Base-by-base conservation (phyloP, 2,113 vertebrate genomes). In the Meriones unguiculatus region DNA sequence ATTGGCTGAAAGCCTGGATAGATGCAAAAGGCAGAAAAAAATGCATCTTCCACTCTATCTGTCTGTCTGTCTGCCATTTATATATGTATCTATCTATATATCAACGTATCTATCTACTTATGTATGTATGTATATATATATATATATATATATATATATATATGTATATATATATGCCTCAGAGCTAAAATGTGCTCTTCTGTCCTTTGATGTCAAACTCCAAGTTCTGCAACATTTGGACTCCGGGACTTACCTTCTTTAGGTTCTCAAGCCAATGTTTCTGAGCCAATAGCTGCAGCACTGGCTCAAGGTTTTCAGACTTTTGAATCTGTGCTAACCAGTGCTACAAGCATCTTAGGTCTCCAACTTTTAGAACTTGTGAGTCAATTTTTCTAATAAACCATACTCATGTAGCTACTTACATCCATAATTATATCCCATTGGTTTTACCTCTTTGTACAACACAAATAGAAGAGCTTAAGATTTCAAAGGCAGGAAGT, bases 401-500 rank as follows among this genome's bases (percentile, higher is more conserved):
- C 17, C 46, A 12, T 7, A 20, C 62, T 65, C 12, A 2, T 32
- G 3, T 22, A 32, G 35, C 35, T 77, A 67, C 69, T n/a, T 88
- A 57, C 30, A 41, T 67, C 32, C 38, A 24, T 12, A 57, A 24
- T 28, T 77, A 25, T 38, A 46, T 35, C 72, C 6, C 12, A 46
- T 54, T 57, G 13, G 8, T 28, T 77, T 64, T 78, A 32, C 50
- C 28, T 77, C 50, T 59, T 57, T 9, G 18, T n/a, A 24, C 12
- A 38, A 67, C 50, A 24, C 25, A 57, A 87, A 69, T 35, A 35
- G 28, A 46, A 81, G 46, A 89, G 69, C 24, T 62, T 59, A 92
- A 90, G 24, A 25, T 28, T 81, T 92, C 81, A 88, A 96, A 96
- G 17, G 30, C 88, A 94, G 41, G 7, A 81, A 81, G 46, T 24